phyloP scores from a whole-genome alignment of 2,888 invertebrate genomes.

The Leptinotarsa juncta region DNA sequence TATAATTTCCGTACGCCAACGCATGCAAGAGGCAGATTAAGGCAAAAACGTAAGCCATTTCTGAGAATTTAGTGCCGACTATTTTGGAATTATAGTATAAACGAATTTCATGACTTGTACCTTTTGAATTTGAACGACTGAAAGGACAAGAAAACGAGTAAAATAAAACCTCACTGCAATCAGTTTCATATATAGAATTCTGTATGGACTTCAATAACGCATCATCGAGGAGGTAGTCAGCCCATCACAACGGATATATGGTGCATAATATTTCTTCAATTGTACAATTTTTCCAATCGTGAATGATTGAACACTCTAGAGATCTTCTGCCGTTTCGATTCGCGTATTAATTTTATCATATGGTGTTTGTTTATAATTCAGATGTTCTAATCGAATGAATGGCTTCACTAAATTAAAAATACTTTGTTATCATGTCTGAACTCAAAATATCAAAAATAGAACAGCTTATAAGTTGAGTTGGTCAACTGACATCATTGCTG shows the following conservation, averaged over 20 bases:
- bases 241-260: constrained; percentile 5
- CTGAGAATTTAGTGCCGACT: too few species aligned
- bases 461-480: neutral
- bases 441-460: constrained; percentile 4
- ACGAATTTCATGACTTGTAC: too few species aligned
- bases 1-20: too few species aligned
- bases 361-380: neutral
- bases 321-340: neutral
- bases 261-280: constrained; percentile 14
- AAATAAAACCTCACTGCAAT: neutral
- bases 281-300: neutral
- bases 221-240: neutral
- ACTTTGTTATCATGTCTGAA: neutral
- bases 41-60: too few species aligned
- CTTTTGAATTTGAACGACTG: neutral
- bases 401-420: neutral
- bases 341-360: neutral
- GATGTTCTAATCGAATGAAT: neutral
- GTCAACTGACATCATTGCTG: constrained; percentile 8
- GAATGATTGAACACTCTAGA: neutral
- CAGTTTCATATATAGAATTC: constrained; percentile 13
- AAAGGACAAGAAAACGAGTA: constrained; percentile 10
- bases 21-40: too few species aligned
- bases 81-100: too few species aligned
- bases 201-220: constrained; percentile 4